Evolutionary conservation across 2,888 invertebrate genomes (phyloP).

Genomic region (Leucophenga maculata): DNA sequence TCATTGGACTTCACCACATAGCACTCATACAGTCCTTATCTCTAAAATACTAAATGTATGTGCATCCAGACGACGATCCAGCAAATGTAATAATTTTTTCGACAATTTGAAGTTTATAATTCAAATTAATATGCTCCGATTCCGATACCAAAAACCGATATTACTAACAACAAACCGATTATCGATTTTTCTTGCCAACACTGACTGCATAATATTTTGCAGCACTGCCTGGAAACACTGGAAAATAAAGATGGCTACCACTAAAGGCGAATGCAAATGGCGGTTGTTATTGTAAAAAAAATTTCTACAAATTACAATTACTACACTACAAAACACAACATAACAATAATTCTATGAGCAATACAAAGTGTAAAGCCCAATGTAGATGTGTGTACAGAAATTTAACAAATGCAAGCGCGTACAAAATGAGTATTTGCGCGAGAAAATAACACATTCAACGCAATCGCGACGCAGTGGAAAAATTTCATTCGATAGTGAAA

Average conservation of each 20-base stretch:
- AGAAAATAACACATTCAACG: slow-evolving; percentile 46
- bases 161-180: too few relatives aligned
- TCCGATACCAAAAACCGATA: too few relatives aligned
- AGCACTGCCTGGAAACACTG: slow-evolving; percentile 64
- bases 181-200: too few relatives aligned
- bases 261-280: slow-evolving; percentile 82
- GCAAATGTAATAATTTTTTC: too few relatives aligned
- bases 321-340: slow-evolving; percentile 60
- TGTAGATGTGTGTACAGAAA: slow-evolving; percentile 42
- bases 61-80: too few relatives aligned
- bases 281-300: slow-evolving; percentile 16
- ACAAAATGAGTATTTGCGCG: slow-evolving; percentile 48
- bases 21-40: too few relatives aligned
- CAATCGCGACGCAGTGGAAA: slow-evolving; percentile 51
- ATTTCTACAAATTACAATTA: slow-evolving; percentile 29
- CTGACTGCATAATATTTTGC: background rate
- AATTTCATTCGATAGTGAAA: slow-evolving; percentile 56
- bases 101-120: too few relatives aligned
- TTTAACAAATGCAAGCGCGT: slow-evolving; percentile 40
- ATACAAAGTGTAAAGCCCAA: slow-evolving; percentile 50
- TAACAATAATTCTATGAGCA: slow-evolving; percentile 55
- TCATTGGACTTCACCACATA: too few relatives aligned
- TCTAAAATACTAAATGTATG: too few relatives aligned
- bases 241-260: slow-evolving; percentile 66
- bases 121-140: too few relatives aligned